Conservation (phyloP, 2,888 invertebrate species). For the Deilephila porcellus region DNA sequence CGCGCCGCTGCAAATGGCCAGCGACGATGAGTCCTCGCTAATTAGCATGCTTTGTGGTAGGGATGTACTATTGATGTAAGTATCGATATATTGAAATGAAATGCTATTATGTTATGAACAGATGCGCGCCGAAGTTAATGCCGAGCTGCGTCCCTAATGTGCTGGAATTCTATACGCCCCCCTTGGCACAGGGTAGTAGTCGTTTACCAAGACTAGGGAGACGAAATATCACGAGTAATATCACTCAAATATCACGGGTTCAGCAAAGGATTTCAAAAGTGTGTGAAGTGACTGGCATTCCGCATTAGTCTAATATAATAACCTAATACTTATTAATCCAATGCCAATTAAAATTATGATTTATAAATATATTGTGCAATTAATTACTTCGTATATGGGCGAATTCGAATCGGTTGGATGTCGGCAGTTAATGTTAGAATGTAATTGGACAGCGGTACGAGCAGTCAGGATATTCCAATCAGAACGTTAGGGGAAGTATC, state of each 20-base stretch:
- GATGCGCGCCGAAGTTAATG: no score
- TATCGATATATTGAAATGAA: neutral
- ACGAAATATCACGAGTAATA: no score
- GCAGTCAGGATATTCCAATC: slow-evolving; percentile 1
- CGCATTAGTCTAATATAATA: no score
- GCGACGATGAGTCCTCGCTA: slow-evolving; percentile 58
- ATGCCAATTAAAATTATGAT: neutral
- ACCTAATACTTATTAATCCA: neutral
- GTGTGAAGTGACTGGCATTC: no score
- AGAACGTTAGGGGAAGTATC: slow-evolving; percentile 5
- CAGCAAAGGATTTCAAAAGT: no score
- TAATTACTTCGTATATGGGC: neutral
- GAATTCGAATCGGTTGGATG: neutral
- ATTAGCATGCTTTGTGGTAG: slow-evolving; percentile 49
- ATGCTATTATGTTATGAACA: no score
- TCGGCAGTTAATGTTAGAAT: neutral
- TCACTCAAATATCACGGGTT: no score
- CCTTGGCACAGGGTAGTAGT: no score
- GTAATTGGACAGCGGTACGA: slow-evolving; percentile 2
- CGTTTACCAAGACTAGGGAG: no score
- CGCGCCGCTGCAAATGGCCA: slow-evolving; percentile 50
- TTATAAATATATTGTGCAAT: neutral
- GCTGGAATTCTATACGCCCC: no score
- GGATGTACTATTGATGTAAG: neutral
- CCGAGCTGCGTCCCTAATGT: no score